These are phyloP conservation scores for Eilema sororculum DNA, from an alignment of 2,888 invertebrate species.

Conservation along the genomic window DNA sequence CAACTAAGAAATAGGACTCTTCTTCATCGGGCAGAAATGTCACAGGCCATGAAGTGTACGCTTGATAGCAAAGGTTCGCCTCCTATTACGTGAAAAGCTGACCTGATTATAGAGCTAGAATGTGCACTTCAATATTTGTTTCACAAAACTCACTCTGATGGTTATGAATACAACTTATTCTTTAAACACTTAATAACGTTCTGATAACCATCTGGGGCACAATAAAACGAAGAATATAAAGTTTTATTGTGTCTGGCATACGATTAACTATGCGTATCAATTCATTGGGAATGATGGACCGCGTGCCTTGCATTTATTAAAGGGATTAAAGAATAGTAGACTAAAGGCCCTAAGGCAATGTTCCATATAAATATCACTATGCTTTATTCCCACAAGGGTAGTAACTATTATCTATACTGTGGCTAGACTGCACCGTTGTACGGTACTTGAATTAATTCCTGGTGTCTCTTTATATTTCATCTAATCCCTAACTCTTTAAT, in stretches of 20 bases:
- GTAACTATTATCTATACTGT: not conserved
- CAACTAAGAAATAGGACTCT: too few species aligned
- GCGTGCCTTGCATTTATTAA: slow-evolving; percentile 3
- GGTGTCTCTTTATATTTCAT: not conserved
- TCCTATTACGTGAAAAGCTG: too few species aligned
- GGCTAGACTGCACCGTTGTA: not conserved
- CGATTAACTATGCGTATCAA: not conserved
- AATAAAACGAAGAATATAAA: slow-evolving; percentile 3
- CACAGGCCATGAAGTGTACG: too few species aligned
- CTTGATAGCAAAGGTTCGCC: too few species aligned
- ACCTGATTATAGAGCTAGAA: too few species aligned
- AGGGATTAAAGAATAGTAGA: slow-evolving; percentile 1
- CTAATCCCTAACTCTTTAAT: too few species aligned
- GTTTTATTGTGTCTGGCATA: not conserved
- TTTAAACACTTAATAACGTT: not conserved
- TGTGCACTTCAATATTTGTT: too few species aligned
- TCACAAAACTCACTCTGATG: too few species aligned
- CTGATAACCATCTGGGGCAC: not conserved
- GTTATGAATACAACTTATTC: too few species aligned
- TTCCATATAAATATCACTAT: not conserved
- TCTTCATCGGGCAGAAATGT: too few species aligned
- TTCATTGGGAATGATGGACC: not conserved
- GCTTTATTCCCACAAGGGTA: not conserved
- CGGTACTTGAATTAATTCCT: not conserved
- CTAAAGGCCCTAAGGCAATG: not conserved